A percentile compares a stretch with the other conserved stretches of the same genome.
phyloP scores from a whole-genome alignment of 2,888 invertebrate species.

The Biston betularia region DNA sequence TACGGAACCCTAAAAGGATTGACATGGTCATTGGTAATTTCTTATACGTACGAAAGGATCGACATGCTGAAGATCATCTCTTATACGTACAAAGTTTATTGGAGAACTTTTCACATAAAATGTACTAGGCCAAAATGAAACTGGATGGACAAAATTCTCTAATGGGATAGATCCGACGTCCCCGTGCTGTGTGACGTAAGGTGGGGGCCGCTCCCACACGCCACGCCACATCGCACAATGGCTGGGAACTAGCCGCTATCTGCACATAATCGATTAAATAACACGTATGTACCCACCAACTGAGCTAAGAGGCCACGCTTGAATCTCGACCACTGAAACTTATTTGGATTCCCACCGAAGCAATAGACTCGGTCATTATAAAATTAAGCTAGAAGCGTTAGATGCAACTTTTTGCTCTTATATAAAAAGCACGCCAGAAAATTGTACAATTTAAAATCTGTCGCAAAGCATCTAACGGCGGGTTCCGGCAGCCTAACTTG shows the following conservation, averaged over 20 bases:
- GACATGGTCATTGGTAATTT: no score
- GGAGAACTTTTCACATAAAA: no score
- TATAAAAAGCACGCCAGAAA: no score
- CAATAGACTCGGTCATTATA: not conserved
- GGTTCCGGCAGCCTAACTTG: no score
- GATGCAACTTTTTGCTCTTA: not conserved
- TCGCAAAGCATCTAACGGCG: no score
- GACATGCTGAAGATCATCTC: no score
- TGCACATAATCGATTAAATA: conserved; percentile 32
- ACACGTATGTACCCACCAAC: conserved; percentile 5
- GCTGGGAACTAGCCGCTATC: conserved; percentile 22
- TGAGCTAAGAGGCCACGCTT: conserved; percentile 12
- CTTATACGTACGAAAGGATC: no score
- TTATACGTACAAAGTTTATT: no score
- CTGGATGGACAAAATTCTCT: not conserved
- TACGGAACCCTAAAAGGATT: no score
- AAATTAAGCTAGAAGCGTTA: not conserved
- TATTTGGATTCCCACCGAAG: conserved; percentile 8
- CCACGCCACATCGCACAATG: conserved; percentile 14
- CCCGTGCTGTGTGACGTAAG: conserved; percentile 12
- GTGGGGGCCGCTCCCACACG: conserved; percentile 10
- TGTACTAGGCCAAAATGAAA: no score
- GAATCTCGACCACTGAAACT: conserved; percentile 8
- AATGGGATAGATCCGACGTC: not conserved
- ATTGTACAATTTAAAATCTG: no score